These are phyloP conservation scores for Oxyteleia sp. DNA, from an alignment of 2,888 invertebrate species.

Conservation along the genomic window DNA sequence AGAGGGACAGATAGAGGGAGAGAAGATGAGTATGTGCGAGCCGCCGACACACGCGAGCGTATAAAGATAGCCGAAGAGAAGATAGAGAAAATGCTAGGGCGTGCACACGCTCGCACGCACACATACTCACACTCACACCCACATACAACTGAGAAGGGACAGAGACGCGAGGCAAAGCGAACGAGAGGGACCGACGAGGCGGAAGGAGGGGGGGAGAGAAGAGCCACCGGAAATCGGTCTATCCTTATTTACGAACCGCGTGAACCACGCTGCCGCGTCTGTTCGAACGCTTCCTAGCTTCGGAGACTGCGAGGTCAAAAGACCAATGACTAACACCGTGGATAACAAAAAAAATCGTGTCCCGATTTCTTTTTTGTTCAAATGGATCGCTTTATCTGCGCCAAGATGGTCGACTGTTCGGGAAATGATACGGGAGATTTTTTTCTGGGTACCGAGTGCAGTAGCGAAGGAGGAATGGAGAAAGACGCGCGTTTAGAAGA, in stretches of 20 bases:
- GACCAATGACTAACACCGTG: slow-evolving; percentile 57
- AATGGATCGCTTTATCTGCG: slow-evolving; percentile 12
- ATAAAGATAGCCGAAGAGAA: slow-evolving; percentile 57
- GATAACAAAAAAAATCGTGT: no score
- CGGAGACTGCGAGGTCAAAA: slow-evolving; percentile 68
- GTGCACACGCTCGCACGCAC: no score
- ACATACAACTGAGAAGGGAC: no score
- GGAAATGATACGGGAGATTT: neutral
- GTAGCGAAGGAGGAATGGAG: neutral
- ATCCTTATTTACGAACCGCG: slow-evolving; percentile 80
- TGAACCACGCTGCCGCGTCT: slow-evolving; percentile 76
- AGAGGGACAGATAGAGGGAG: no score
- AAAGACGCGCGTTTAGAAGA: neutral
- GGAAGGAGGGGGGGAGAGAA: slow-evolving; percentile 42
- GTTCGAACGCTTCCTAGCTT: slow-evolving; percentile 50
- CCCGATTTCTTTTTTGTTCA: slow-evolving; percentile 30
- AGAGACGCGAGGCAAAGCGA: slow-evolving; percentile 23
- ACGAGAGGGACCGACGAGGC: slow-evolving; percentile 32
- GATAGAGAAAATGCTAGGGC: slow-evolving; percentile 65
- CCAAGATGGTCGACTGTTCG: slow-evolving; percentile 1
- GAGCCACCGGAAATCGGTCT: slow-evolving; percentile 83
- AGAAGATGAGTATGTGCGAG: no score
- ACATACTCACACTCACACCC: no score
- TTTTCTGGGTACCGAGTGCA: neutral
- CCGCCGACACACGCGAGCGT: slow-evolving; percentile 54